Conservation (phyloP, 2,113 vertebrate genomes). For the Zeus faber region DNA sequence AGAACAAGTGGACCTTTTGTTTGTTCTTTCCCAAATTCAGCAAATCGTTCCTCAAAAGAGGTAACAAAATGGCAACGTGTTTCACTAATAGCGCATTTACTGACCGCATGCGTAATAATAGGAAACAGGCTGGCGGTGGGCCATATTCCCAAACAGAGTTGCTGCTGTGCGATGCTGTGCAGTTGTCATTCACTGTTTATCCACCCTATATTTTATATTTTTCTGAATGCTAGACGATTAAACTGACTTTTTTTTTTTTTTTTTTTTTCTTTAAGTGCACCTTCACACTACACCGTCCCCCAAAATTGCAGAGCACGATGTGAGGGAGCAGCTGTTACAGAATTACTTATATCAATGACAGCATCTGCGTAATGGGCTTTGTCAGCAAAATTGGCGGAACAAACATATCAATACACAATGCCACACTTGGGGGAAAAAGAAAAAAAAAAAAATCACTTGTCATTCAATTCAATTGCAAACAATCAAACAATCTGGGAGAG, state of each 20-base stretch:
- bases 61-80: constrained; percentile 31
- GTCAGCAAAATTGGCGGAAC: constrained; percentile 81
- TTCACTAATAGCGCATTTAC: constrained; percentile 39
- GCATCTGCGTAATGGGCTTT: no score
- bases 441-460: constrained; percentile 80
- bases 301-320: no score
- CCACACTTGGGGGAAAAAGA: no score
- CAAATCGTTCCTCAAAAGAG: constrained; percentile 48
- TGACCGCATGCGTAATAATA: constrained; percentile 11
- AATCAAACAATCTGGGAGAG: constrained; percentile 62
- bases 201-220: no score
- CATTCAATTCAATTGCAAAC: constrained; percentile 72
- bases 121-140: constrained; percentile 18
- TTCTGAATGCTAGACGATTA: no score
- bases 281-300: no score
- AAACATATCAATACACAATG: constrained; percentile 88
- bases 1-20: constrained; percentile 76
- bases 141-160: constrained; percentile 19
- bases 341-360: constrained; percentile 85
- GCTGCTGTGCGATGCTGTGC: neutral
- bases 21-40: constrained; percentile 56
- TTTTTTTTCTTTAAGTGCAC: no score
- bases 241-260: no score
- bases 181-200: no score
- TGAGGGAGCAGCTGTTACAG: constrained; percentile 83